phyloP scores from a whole-genome alignment of 2,113 vertebrate species.

The Myotis yumanensis region DNA sequence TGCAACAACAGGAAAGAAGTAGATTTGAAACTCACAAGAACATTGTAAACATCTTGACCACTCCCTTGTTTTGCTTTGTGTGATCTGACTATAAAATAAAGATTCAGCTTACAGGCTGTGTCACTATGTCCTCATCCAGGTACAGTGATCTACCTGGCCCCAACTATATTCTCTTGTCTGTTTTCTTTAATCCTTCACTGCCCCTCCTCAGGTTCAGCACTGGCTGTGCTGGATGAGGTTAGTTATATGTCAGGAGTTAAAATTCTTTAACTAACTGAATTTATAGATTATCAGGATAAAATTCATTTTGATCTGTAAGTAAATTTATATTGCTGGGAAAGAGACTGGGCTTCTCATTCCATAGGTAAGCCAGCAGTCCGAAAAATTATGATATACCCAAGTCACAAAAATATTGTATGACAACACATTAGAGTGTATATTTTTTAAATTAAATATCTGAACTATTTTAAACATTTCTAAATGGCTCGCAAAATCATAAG shows the following conservation, averaged over 20 bases:
- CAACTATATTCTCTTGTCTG: no score
- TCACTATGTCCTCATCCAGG: no score
- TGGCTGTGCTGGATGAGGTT: no score
- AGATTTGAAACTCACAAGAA: no score
- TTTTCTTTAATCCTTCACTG: no score
- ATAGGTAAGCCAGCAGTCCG: neutral
- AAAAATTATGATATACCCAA: neutral
- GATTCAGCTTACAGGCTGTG: no score
- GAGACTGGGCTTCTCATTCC: neutral
- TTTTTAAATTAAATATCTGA: neutral
- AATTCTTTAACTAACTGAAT: neutral
- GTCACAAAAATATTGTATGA: neutral
- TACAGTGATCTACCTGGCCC: no score
- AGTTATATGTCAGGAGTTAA: neutral
- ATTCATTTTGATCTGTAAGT: neutral
- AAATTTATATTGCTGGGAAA: neutral
- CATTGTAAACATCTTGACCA: no score
- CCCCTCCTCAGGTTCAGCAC: no score
- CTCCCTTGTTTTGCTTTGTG: no score
- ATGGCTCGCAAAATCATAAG: neutral
- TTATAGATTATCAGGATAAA: constrained; percentile 22
- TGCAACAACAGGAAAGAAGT: no score
- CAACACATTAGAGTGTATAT: neutral
- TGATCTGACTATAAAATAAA: no score
- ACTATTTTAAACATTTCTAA: constrained; percentile 26